A percentile compares a stretch with the other conserved stretches of the same genome.
These are phyloP conservation scores for Andrena trimmerana DNA, from an alignment of 2,888 invertebrate genomes.

Conservation along the genomic window DNA sequence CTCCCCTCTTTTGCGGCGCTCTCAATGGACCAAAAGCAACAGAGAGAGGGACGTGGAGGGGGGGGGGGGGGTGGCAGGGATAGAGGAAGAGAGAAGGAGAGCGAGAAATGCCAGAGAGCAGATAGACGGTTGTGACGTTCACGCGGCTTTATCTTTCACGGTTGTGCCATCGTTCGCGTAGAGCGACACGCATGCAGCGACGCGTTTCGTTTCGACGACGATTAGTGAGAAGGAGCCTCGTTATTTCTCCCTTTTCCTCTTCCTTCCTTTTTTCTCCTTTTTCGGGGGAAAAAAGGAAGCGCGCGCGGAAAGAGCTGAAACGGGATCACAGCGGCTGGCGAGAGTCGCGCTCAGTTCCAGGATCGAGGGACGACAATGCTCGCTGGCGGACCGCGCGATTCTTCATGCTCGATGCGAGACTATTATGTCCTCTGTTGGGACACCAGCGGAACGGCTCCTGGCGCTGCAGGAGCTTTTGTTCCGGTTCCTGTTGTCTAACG, in stretches of 20 bases:
- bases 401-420: slow-evolving; percentile 63
- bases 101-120: slow-evolving; percentile 28
- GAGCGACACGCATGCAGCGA: slow-evolving; percentile 63
- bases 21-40: slow-evolving; percentile 35
- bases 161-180: slow-evolving; percentile 64
- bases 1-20: slow-evolving; percentile 28
- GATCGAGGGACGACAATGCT: slow-evolving; percentile 56
- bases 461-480: slow-evolving; percentile 45
- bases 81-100: slow-evolving; percentile 2
- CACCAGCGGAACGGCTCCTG: slow-evolving; percentile 41
- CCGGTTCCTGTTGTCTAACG: slow-evolving; percentile 36
- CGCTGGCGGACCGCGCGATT: slow-evolving; percentile 53
- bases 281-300: slow-evolving; percentile 22
- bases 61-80: background rate
- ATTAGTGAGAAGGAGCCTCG: slow-evolving; percentile 62
- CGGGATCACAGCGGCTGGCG: slow-evolving; percentile 51
- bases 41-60: slow-evolving; percentile 10
- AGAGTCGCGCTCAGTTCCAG: slow-evolving; percentile 38
- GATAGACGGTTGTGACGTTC: slow-evolving; percentile 63
- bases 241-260: slow-evolving; percentile 41
- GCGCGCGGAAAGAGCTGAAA: slow-evolving; percentile 49
- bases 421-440: slow-evolving; percentile 55
- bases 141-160: slow-evolving; percentile 71
- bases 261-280: slow-evolving; percentile 20
- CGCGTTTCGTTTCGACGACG: slow-evolving; percentile 55